Base-by-base conservation (phyloP, 2,797 vertebrate genomes). In the Rhinichthys osculus region DNA sequence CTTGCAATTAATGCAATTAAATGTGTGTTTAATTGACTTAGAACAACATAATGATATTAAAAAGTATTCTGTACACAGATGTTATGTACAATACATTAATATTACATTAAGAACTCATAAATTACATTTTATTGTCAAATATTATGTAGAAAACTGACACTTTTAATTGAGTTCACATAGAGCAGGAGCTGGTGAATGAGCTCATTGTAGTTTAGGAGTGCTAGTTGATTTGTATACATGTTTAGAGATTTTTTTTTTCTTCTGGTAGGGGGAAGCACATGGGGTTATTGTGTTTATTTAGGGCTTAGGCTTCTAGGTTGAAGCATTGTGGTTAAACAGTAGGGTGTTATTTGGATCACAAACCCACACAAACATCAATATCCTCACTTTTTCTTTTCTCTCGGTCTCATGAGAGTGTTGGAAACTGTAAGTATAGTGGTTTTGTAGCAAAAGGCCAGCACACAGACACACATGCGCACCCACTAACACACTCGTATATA, bases 331-430 rank as follows among this genome's bases (percentile, higher is more conserved):
- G 38, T 42, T 78, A 8, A 66, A 78, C 38, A 13, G n/a, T 27
- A 21, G 7, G 5, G n/a, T 79, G 16, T 21, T 30, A 30, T 64
- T 64, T 64, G 40, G 5, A 42, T 78, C n/a, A 42, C 52, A 78
- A 38, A 27, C 7, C 38, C 52, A 40, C 11, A 78, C 74, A 54
- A 54, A 81, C 14, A 27, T 82, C 52, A 59, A 54, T 82, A 59
- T 72, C 66, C 35, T n/a, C 50, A 57, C 16, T 71, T 81, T 40
- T 57, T 35, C 30, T 38, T 17, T 50, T 78, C 13, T 82, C 38
- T 23, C 11, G 23, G 50, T 17, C 9, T 47, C 69, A 30, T 5
- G n/a, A 79, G 40, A 66, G n/a, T 4, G 1, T 21, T 47, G n/a
- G 30, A 35, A 62, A 33, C 30, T 38, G 30, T 50, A 74, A 62